Conservation (phyloP, 1,140 invertebrate species). For the Nymphalis io region DNA sequence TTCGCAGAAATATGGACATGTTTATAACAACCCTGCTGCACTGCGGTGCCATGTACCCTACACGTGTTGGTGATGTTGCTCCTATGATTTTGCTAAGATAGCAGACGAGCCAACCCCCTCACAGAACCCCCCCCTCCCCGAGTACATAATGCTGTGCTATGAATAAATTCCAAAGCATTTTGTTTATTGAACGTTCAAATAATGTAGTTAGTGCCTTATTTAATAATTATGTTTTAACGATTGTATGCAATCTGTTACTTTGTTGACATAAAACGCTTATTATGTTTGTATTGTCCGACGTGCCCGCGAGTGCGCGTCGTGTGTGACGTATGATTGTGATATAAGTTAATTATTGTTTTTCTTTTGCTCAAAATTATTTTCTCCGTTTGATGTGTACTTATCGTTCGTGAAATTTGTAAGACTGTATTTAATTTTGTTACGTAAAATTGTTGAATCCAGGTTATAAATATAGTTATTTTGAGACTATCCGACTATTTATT, state of each 20-base stretch:
- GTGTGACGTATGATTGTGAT: conserved; percentile 53
- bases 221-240: conserved; percentile 31
- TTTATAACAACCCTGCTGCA: too few relatives aligned
- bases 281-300: conserved; percentile 9
- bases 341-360: conserved; percentile 64
- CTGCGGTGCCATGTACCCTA: too few relatives aligned
- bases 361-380: conserved; percentile 74
- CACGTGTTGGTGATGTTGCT: neutral
- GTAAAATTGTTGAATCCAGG: conserved; percentile 75
- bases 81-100: neutral
- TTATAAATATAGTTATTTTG: conserved; percentile 80
- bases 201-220: conserved; percentile 53
- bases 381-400: conserved; percentile 74
- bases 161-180: conserved; percentile 34
- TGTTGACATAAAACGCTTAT: conserved; percentile 31
- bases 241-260: conserved; percentile 30
- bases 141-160: conserved; percentile 19
- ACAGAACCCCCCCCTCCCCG: neutral
- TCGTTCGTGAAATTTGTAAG: conserved; percentile 78
- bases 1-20: neutral
- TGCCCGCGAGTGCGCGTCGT: conserved; percentile 30
- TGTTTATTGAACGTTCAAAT: conserved; percentile 32
- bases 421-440: conserved; percentile 80
- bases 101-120: neutral
- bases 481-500: conserved; percentile 58